These are phyloP conservation scores for Cnemophilus loriae DNA, from an alignment of 2,113 vertebrate genomes.

Conservation along the genomic window DNA sequence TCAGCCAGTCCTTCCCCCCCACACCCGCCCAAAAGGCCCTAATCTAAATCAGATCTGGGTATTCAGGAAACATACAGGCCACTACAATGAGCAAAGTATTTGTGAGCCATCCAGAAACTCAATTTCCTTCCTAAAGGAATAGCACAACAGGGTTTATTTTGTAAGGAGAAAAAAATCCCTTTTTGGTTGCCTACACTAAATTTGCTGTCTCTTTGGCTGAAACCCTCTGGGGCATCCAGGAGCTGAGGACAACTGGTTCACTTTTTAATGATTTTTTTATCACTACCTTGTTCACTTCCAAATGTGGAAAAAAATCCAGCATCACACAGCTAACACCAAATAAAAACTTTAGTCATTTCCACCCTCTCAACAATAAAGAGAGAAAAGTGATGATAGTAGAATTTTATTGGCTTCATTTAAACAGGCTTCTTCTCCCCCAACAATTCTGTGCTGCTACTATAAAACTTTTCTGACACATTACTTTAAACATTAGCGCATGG, in stretches of 20 bases:
- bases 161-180: slow-evolving; percentile 11
- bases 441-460: slow-evolving; percentile 40
- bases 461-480: slow-evolving; percentile 64
- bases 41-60: slow-evolving; percentile 64
- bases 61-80: slow-evolving; percentile 36
- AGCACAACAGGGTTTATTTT: slow-evolving; percentile 35
- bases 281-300: slow-evolving; percentile 39
- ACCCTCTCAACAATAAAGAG: slow-evolving; percentile 41
- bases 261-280: slow-evolving; percentile 40
- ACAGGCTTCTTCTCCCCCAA: slow-evolving; percentile 49
- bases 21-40: neutral
- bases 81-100: slow-evolving; percentile 54
- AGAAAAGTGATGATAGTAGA: slow-evolving; percentile 50
- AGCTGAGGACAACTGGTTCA: slow-evolving; percentile 32
- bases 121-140: slow-evolving; percentile 63
- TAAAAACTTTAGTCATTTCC: slow-evolving; percentile 41
- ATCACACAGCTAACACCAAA: slow-evolving; percentile 41
- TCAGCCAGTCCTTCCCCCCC: neutral
- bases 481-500: slow-evolving; percentile 55
- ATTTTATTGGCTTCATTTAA: slow-evolving; percentile 57
- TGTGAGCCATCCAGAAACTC: slow-evolving; percentile 45
- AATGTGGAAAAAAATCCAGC: slow-evolving; percentile 52
- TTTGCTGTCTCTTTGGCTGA: slow-evolving; percentile 28
- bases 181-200: neutral
- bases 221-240: neutral